Evolutionary conservation across 2,888 invertebrate species (phyloP), one percentile per base, ranked within the genome.

Genomic region (Odiellus spinosus): DNA sequence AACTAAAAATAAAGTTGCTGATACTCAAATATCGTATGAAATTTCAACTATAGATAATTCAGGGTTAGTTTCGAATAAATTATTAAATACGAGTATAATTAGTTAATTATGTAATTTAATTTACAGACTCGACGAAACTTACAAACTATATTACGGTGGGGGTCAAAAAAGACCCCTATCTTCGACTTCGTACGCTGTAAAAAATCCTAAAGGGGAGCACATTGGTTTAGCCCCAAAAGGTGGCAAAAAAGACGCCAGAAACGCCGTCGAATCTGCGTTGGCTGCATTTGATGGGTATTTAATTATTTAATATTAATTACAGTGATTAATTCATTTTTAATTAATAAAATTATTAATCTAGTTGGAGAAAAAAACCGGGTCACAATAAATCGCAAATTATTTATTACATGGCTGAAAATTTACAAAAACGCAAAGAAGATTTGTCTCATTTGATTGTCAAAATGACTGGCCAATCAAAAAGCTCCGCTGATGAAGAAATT

Each of bases 181-280:
- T 5, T 65, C 61, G 21, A 63, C 66, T 42, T 58, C 60, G n/a
- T 54, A 63, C 19, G 56, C 65, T 10, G 59, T 69, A 6, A 50
- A 54, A 19, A 59, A 56, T 45, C 52, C 59, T 2, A 55, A 56
- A 6, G 63, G 62, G 12, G 53, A 59, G 39, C 61, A 63, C 5
- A 48, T 66, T 21, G 65, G 61, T 19, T 63, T 64, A 50, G 63
- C 67, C 14, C 61, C 63, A 1, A 64, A 64, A 46, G 63, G 64
- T 3, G 64, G 38, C 44, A 59, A 67, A 47, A 67, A 69, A 56
- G 69, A 68, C 56, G 60, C 71, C 12, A 59, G 67, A 42, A 69
- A 67, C 59, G 69, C 70, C 32, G 68, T 73, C 2, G 68, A 67
- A 51, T 63, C 63, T n/a, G 71, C 73, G 3, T 66, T 65, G 50